phyloP scores from a whole-genome alignment of 2,797 vertebrate species.

The Phrynocephalus forsythii region DNA sequence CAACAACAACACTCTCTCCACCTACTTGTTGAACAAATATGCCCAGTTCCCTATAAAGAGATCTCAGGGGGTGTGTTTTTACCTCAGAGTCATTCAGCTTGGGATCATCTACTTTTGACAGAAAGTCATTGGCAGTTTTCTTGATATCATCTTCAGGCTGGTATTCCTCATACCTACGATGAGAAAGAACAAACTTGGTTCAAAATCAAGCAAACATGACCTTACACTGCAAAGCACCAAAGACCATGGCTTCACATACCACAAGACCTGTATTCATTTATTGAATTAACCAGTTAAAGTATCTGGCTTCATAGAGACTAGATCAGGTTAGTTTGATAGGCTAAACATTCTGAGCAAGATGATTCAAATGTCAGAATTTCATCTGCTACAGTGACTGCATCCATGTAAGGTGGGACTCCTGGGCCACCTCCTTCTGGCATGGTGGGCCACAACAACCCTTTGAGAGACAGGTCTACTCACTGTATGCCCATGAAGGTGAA shows the following conservation, averaged over 20 bases:
- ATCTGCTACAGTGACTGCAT: no score
- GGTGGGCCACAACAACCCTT: no score
- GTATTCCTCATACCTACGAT: conserved; percentile 91
- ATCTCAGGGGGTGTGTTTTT: conserved; percentile 57
- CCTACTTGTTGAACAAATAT: neutral
- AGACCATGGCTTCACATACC: neutral
- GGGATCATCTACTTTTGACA: conserved; percentile 94
- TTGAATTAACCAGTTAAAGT: neutral
- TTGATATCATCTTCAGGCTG: conserved; percentile 91
- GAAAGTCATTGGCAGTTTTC: conserved; percentile 91
- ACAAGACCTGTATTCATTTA: neutral
- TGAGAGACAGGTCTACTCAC: no score
- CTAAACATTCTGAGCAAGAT: neutral
- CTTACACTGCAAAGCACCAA: no score
- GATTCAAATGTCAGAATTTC: neutral
- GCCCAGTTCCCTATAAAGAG: neutral
- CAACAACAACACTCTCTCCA: neutral
- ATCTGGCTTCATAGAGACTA: neutral
- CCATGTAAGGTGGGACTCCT: no score
- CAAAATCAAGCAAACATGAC: neutral
- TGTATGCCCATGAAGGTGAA: neutral
- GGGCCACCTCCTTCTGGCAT: no score
- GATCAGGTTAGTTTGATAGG: neutral
- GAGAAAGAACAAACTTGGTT: neutral
- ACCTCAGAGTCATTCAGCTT: conserved; percentile 96